Base-by-base conservation (phyloP, 2,113 vertebrate species). In the Spea multiplicata region DNA sequence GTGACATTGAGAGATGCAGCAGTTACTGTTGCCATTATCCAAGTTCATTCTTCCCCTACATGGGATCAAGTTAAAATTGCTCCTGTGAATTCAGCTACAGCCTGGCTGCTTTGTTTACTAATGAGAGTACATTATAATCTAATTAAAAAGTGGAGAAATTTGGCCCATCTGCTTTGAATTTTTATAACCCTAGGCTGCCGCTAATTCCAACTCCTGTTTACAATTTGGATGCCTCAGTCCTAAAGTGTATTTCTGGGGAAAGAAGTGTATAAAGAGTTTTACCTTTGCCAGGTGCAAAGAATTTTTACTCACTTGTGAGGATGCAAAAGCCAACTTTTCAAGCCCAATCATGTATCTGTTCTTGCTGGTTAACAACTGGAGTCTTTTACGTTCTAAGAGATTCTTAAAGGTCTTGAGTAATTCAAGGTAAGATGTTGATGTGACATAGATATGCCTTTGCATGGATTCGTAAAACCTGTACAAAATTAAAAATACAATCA, bases 121-220 rank as follows among this genome's bases (percentile, higher is more conserved):
- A 82, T 83, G 80, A 85, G 75, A 77, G 30, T 82, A 77, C 82
- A 85, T 85, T 87, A 69, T 76, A 86, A 83, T 68, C 74, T 84
- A 85, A 86, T 89, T 87, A 87, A 87, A 78, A 88, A 72, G 6
- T 84, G 76, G 71, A 83, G 84, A 85, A 88, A 78, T 72, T 76
- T 85, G 52, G 82, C 82, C 78, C 82, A 84, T 83, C 85, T 83
- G 72, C 53, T 86, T 85, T 86, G 83, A 82, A 50, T 81, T 71
- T 82, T 74, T 78, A 13, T 79, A 85, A 82, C 61, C 78, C 73
- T 73, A 80, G 73, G 74, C 82, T 81, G 76, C 59, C 57, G 68
- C 80, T 85, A 83, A 82, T 71, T 44, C 68, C 64, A 84, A 76
- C 44, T 83, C 30, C 82, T 85, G 75, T 65, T 84, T 82, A 83